Conservation (phyloP, 2,888 invertebrate species). For the Tupiocoris notatus region DNA sequence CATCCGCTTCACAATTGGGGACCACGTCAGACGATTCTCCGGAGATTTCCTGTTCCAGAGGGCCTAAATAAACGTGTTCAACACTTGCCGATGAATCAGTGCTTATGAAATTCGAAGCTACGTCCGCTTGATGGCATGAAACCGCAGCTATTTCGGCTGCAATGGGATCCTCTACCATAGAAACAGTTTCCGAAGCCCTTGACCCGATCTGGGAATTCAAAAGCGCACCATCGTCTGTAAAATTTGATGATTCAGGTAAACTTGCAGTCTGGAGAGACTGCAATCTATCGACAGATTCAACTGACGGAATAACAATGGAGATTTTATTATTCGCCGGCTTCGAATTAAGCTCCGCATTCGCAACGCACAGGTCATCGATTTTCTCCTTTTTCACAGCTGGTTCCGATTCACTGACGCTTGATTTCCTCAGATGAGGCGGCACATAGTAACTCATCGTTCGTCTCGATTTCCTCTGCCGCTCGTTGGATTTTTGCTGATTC, state of each 20-base stretch:
- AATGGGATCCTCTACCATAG: not conserved
- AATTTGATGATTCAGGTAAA: not conserved
- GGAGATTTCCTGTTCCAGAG: too few species aligned
- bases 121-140: not conserved
- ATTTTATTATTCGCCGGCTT: not conserved
- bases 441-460: conserved; percentile 23
- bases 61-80: too few species aligned
- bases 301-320: not conserved
- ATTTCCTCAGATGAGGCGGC: conserved; percentile 28
- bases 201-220: not conserved
- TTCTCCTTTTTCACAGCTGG: conserved; percentile 24
- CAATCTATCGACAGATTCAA: not conserved
- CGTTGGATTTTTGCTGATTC: not conserved
- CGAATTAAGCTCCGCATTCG: not conserved
- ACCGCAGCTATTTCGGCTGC: not conserved
- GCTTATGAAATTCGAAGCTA: not conserved
- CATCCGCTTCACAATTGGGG: not conserved
- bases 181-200: not conserved
- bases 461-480: conserved; percentile 9
- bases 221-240: not conserved
- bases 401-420: not conserved
- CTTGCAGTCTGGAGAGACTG: not conserved
- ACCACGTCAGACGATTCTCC: not conserved
- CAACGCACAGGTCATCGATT: not conserved
- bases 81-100: not conserved